Evolutionary conservation across 2,888 invertebrate species (phyloP), one percentile per base, ranked within the genome.

Genomic region (Scelioninae gen. 1): DNA sequence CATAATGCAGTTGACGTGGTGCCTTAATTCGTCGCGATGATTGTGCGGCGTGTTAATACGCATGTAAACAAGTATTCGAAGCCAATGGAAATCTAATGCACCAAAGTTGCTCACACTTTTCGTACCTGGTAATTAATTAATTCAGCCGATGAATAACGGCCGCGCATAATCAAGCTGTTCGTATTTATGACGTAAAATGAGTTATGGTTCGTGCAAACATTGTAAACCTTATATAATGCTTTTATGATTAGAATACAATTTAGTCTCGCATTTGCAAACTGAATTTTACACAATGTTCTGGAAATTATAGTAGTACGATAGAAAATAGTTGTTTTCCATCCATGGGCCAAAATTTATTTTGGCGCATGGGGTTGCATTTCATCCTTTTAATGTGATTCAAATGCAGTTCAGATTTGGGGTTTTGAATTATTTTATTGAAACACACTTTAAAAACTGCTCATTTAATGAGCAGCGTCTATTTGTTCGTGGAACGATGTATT

Each of bases 1-100:
- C n/a, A n/a, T 51, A 65, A 74, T 66, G 53, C 74, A 62, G 79
- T 55, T 63, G 77, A 81, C 58, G 72, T 62, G 75, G 15, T 53
- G 45, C 65, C 5, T 66, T 49, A 40, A 68, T 63, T 74, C 74
- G 62, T 75, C 63, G 80, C 68, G 32, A 75, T 55, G 31, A 58
- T 55, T 60, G 60, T 49, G 56, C 32, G 43, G 53, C 43, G 15
- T 60, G 79, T 74, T 65, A 80, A 80, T 80, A 65, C 58, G 13
- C 63, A 55, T 80, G 68, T 74, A 74, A 74, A 80, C 74, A 80
- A 80, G 58, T 38, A 47, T 29, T 40, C n/a, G 5, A 29, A 66
- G 51, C 47, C 78, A 63, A 78, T 68, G 53, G 62, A 45, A 68
- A 45, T 40, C 63, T 77, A 76, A 77, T 47, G 58, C 6, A 29